Evolutionary conservation across 2,113 vertebrate species (phyloP), one percentile per base, ranked within the genome.

Genomic region (Thalassoma bifasciatum): DNA sequence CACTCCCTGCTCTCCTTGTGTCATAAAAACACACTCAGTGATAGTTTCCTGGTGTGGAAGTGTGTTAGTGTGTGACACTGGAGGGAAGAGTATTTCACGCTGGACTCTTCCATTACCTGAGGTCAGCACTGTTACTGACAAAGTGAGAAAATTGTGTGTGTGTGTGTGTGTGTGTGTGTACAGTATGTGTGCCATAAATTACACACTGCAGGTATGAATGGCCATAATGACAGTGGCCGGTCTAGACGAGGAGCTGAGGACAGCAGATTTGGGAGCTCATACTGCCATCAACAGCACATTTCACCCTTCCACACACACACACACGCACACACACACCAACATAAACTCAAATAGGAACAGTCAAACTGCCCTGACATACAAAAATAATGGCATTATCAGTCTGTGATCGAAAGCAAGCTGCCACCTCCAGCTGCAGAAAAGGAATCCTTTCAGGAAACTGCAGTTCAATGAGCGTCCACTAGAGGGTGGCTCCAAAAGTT

Each of bases 91-190:
- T 83, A 84, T 84, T 86, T 88, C 82, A 87, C 42, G 56, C 76
- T 74, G 70, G 77, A 83, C 82, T 84, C 82, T 73, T 50, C 61
- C 79, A 87, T 89, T 82, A 89, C 75, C 86, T 87, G 83, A 89
- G 84, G 83, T 90, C 87, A 90, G 88, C 79, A 87, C 73, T 75
- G 86, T 77, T 86, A 65, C 77, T 77, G 83, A 85, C 73, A 78
- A 86, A 86, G 69, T 69, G 75, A 84, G 87, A 88, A 83, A 88
- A 83, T 74, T 75, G 62, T 86, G 81, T 64, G 56, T 38, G 42
- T 64, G 30, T 44, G 59, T 36, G 37, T 37, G 78, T 51, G 46
- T 53, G 76, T 66, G 56, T 70, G 53, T 56, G 71, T 59, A 57
- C 22, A 59, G 71, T 65, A 67, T 12, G 46, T 17, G 63, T 44